Percentiles rank a stretch among this genome's conserved stretches.
These are phyloP conservation scores for Neolamprologus falcicula DNA, from an alignment of 2,113 vertebrate genomes.

Conservation along the genomic window DNA sequence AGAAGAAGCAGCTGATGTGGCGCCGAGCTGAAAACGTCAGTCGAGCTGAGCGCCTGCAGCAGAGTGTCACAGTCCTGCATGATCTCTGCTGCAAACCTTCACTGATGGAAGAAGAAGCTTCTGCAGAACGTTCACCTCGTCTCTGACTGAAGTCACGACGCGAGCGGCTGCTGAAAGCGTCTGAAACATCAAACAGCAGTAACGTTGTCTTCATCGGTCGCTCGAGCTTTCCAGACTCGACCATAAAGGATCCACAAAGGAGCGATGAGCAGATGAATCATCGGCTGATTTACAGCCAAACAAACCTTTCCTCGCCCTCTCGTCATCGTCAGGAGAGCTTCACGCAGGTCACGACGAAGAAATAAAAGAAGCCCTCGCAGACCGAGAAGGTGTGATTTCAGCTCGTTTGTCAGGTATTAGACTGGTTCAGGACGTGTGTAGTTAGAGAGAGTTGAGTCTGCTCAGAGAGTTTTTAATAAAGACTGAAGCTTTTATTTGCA, in stretches of 20 bases:
- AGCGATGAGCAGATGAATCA: neutral
- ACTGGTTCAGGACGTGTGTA: neutral
- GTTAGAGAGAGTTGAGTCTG: neutral
- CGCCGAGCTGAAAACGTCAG: accelerated
- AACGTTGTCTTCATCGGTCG: neutral
- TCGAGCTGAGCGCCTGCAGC: neutral
- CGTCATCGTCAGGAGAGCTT: neutral
- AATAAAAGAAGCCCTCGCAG: neutral
- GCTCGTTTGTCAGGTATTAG: neutral
- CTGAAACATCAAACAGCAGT: neutral
- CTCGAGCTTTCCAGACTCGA: neutral
- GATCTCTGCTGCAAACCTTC: neutral
- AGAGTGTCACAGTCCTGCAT: accelerated
- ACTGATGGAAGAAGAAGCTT: neutral
- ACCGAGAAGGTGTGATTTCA: neutral
- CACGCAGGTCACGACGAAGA: neutral
- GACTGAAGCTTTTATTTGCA: neutral
- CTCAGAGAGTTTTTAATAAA: neutral
- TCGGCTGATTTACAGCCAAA: neutral
- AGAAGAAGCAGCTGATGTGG: neutral
- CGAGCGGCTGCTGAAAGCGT: neutral
- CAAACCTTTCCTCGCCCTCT: neutral
- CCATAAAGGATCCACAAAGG: neutral
- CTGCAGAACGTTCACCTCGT: neutral
- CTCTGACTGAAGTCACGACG: neutral